Evolutionary conservation across 1,140 invertebrate species (phyloP).

Genomic region (Saxidomus purpurata): DNA sequence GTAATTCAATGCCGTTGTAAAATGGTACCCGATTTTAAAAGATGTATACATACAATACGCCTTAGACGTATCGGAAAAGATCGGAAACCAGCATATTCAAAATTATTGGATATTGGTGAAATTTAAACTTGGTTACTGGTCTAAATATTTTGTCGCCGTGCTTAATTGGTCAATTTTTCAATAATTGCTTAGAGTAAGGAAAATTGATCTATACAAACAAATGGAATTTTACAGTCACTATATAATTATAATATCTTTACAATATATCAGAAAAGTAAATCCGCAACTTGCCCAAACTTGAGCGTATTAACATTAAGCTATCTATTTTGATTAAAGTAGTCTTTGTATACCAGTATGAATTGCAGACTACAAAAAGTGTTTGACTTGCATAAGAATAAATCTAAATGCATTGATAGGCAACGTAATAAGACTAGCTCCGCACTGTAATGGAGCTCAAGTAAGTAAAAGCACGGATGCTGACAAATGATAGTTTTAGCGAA

Average conservation of each 20-base stretch:
- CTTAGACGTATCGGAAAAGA: neutral
- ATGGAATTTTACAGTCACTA: neutral
- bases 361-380: too few species aligned
- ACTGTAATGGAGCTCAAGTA: too few species aligned
- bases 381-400: too few species aligned
- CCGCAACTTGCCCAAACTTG: neutral
- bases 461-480: too few species aligned
- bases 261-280: neutral
- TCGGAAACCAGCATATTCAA: slow-evolving; percentile 7
- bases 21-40: neutral
- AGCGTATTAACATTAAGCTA: neutral
- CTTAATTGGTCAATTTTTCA: slow-evolving; percentile 29
- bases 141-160: slow-evolving; percentile 4
- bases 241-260: slow-evolving; percentile 1
- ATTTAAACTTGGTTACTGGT: slow-evolving; percentile 32
- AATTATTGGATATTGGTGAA: neutral
- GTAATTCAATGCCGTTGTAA: neutral
- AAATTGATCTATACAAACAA: neutral
- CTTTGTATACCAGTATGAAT: too few species aligned
- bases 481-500: too few species aligned
- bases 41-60: neutral
- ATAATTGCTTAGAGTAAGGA: neutral
- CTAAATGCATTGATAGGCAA: too few species aligned
- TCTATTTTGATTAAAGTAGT: too few species aligned
- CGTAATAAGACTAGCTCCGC: too few species aligned